Base-by-base conservation (phyloP, 2,888 invertebrate species). In the Oscheius sp. region DNA sequence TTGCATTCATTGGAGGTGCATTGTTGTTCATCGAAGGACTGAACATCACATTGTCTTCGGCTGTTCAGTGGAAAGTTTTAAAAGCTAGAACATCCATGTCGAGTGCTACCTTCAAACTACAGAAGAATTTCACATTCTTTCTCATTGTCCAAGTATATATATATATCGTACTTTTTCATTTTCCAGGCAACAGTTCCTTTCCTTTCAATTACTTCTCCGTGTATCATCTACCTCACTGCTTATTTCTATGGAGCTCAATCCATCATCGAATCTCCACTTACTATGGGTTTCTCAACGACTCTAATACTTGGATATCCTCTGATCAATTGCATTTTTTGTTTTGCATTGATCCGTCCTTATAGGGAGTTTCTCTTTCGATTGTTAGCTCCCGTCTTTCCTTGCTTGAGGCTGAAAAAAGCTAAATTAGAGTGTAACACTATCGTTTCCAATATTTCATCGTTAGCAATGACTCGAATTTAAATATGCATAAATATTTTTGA, bases 21-120 rank as follows among this genome's bases (percentile, higher is more conserved):
- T 47, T 47, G 20, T 5, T 47, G 24, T 47, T 47, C 24, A 47
- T 47, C 17, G 47, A 47, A 47, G 47, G 47, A 17, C 24, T 47
- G 47, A 47, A 47, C 12, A 47, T 47, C 5, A 24, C 47, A 5
- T 12, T 47, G 47, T 47, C 47, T 2, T 17, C 17, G 17, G 47
- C 47, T 12, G 47, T 47, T 12, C 47, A 47, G 20, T 20, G 4
- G 5, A 20, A 20, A 5, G 22, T 47, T 12, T 24, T 6, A 12
- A 47, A 47, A 22, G 47, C 47, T 4, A 20, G 47, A 6, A 22
- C 14, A 6, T 6, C 47, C n/a, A 47, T 47, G 47, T 47, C 47
- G 9, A 47, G 24, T 4, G 47, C 20, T 6, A 47, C 47, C 2
- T 47, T 5, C 22, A 47, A 47, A 22, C 2, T 47, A 3, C 47